These are phyloP conservation scores for Aelia acuminata DNA, from an alignment of 2,888 invertebrate genomes.

Conservation along the genomic window DNA sequence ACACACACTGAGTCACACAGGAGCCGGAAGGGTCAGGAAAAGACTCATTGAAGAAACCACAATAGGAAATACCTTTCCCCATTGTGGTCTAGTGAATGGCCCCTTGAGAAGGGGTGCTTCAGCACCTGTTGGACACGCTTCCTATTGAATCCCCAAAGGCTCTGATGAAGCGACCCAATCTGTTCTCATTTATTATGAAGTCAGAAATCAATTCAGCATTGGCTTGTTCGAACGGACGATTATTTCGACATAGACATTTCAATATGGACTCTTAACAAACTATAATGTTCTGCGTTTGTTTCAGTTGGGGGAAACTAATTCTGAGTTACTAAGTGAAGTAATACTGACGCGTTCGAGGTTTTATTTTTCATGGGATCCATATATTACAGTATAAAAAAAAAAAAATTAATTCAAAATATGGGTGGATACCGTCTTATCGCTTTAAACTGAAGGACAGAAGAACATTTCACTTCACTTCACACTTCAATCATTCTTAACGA, in stretches of 20 bases:
- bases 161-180: not conserved
- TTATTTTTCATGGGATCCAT: no score
- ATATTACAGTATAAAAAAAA: no score
- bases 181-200: not conserved
- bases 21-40: not conserved
- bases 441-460: no score
- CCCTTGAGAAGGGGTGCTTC: not conserved
- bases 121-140: not conserved
- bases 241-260: not conserved
- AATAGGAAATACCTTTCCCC: constrained; percentile 30
- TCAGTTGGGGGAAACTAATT: no score
- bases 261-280: not conserved
- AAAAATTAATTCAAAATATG: no score
- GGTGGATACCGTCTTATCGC: no score
- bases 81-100: constrained; percentile 25
- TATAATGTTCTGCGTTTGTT: no score
- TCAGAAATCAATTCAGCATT: not conserved
- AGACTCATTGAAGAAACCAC: constrained; percentile 48
- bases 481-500: no score
- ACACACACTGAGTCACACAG: not conserved
- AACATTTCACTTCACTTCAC: no score
- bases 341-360: no score
- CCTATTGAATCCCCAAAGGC: not conserved
- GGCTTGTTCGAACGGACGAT: not conserved
- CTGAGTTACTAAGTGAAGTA: no score